Conservation (phyloP, 2,888 invertebrate species). For the Seira sanloemensis region DNA sequence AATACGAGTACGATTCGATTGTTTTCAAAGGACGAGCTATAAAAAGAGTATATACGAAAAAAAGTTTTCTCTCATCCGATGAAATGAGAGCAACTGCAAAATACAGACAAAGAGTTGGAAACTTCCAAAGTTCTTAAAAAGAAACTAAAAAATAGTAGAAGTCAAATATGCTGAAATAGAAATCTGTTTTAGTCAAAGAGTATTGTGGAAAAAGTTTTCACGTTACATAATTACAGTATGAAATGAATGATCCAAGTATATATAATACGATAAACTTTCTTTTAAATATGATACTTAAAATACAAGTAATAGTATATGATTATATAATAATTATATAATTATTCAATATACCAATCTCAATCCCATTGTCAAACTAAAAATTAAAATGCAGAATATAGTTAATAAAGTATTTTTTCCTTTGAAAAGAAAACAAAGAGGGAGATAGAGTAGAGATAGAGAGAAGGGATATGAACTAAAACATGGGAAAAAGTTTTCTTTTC, state of each 20-base stretch:
- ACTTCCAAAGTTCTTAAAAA: background rate
- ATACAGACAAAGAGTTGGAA: background rate
- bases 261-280: conserved; percentile 1
- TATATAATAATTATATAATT: conserved; percentile 42
- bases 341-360: conserved; percentile 63
- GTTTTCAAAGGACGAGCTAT: background rate
- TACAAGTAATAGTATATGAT: conserved; percentile 22
- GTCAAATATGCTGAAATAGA: background rate
- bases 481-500: too few relatives aligned
- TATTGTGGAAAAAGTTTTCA: background rate
- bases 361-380: conserved; percentile 53
- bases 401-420: background rate
- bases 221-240: too few relatives aligned
- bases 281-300: conserved; percentile 1
- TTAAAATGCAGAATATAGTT: conserved; percentile 14
- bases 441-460: background rate
- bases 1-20: background rate
- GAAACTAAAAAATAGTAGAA: background rate
- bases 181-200: background rate
- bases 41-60: background rate
- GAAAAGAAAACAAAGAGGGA: background rate
- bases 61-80: too few relatives aligned
- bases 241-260: conserved; percentile 3
- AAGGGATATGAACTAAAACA: conserved; percentile 2
- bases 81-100: background rate